Evolutionary conservation across 2,113 vertebrate genomes (phyloP).

Genomic region (Aphelocoma coerulescens): DNA sequence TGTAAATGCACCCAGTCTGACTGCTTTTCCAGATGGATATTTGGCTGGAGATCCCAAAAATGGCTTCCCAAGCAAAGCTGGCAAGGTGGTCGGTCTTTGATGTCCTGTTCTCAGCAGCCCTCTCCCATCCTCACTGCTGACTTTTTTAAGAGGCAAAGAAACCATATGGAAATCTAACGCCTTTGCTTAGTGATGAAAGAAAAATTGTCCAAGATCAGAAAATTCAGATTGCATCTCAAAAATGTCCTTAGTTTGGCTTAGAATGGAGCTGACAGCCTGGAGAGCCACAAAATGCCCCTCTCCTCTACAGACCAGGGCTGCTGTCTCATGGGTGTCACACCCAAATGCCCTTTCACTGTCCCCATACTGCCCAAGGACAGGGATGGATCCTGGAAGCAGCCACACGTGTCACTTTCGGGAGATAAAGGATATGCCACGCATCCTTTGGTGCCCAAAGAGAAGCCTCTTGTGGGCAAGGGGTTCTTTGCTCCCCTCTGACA

Average conservation of each 20-base stretch:
- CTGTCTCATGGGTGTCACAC: neutral
- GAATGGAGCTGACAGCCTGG: neutral
- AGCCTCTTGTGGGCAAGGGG: fast-evolving
- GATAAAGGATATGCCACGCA: neutral
- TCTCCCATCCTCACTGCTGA: neutral
- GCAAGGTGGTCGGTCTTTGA: neutral
- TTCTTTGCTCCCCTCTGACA: neutral
- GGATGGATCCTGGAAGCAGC: neutral
- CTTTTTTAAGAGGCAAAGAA: neutral
- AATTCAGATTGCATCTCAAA: neutral
- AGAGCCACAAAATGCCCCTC: neutral
- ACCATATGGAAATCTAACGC: neutral
- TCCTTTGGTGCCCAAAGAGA: neutral
- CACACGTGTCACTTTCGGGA: neutral
- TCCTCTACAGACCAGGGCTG: neutral
- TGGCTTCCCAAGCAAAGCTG: neutral
- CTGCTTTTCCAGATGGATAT: neutral
- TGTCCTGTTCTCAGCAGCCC: neutral
- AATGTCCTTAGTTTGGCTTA: neutral
- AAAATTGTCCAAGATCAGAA: neutral
- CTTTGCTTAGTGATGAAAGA: neutral
- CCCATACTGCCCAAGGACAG: neutral
- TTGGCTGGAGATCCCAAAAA: neutral
- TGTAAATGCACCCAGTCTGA: neutral
- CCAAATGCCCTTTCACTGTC: neutral